A percentile compares a stretch with the other conserved stretches of the same genome.
phyloP scores from a whole-genome alignment of 2,888 invertebrate genomes.

The Brachylomia viminalis region DNA sequence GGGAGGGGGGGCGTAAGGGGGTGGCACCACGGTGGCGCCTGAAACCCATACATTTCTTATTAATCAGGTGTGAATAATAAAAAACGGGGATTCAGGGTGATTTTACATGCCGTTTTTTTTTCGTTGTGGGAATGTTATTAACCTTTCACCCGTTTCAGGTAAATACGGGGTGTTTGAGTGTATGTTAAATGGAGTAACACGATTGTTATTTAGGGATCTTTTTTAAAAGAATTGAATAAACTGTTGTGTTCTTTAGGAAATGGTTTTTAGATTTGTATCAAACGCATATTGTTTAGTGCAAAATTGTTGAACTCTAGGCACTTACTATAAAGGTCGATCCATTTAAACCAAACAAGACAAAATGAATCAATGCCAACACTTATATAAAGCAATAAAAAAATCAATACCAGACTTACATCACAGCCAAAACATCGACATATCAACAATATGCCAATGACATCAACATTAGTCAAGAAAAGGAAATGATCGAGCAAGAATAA shows the following conservation, averaged over 20 bases:
- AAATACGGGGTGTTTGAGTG: conserved; percentile 28
- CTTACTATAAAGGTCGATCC: neutral
- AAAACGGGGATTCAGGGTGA: conserved; percentile 47
- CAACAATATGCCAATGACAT: conserved; percentile 5
- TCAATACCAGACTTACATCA: neutral
- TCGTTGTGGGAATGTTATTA: conserved; percentile 46
- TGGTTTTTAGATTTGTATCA: neutral
- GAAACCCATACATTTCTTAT: conserved; percentile 63
- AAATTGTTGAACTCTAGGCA: conserved; percentile 4
- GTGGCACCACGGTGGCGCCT: conserved; percentile 51
- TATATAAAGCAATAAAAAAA: neutral
- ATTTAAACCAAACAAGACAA: neutral
- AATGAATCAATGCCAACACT: conserved; percentile 6
- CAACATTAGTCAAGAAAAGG: neutral
- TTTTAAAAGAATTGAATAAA: neutral
- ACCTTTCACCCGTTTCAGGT: conserved; percentile 27
- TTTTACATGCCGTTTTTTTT: conserved; percentile 50
- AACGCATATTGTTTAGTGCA: neutral
- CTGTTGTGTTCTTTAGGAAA: neutral
- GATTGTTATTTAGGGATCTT: conserved; percentile 10
- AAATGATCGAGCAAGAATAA: conserved; percentile 15
- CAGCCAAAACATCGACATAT: neutral
- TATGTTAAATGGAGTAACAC: conserved; percentile 13
- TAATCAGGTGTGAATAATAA: conserved; percentile 69
- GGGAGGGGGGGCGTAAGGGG: conserved; percentile 7